Conservation (phyloP, 2,113 vertebrate genomes). For the Heliornis fulica region DNA sequence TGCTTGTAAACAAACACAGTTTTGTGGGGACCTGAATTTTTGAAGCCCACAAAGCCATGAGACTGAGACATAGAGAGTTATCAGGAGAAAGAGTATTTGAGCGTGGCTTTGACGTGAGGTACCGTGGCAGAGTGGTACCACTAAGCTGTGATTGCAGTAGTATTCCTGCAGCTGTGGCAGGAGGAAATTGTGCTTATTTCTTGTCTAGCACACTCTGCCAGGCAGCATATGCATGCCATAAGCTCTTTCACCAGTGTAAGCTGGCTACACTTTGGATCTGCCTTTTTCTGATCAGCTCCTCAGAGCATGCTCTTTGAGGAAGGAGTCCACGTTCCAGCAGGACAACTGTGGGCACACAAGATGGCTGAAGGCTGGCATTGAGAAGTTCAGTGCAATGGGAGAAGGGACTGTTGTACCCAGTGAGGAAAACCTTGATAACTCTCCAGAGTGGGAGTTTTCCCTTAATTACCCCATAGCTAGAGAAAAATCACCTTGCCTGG, state of each 20-base stretch:
- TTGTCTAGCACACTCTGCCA: background rate
- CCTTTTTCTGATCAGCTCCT: background rate
- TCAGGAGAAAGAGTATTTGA: background rate
- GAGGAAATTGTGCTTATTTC: background rate
- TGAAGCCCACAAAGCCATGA: background rate
- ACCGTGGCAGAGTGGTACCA: background rate
- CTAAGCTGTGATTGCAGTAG: background rate
- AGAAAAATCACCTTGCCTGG: background rate
- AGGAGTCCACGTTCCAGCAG: background rate
- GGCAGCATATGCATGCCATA: background rate
- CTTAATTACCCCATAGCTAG: background rate
- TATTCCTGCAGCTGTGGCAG: background rate
- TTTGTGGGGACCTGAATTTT: background rate
- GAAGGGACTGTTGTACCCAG: background rate
- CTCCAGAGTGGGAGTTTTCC: background rate
- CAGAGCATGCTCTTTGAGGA: background rate
- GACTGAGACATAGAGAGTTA: background rate
- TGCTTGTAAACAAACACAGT: background rate
- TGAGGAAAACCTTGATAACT: background rate
- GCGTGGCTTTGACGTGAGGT: background rate
- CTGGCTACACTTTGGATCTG: background rate
- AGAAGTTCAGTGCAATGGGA: background rate
- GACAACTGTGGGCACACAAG: rapidly evolving
- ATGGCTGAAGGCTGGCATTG: background rate
- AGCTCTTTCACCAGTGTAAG: background rate